Conservation (phyloP, 2,797 vertebrate genomes). For the Scyliorhinus canicula region DNA sequence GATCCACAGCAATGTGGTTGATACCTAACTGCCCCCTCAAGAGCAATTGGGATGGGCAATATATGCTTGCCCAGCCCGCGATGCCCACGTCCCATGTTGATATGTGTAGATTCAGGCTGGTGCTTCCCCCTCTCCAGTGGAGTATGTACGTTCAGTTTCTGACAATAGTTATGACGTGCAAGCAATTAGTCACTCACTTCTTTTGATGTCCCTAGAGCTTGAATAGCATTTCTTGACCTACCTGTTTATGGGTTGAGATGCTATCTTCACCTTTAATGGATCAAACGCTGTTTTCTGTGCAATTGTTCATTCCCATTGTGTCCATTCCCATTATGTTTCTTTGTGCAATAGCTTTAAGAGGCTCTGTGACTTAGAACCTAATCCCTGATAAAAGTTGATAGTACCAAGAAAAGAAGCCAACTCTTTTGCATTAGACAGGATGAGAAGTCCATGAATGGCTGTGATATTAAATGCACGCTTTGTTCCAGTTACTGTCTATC, state of each 20-base stretch:
- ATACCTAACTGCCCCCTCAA: too few relatives aligned
- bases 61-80: too few relatives aligned
- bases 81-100: too few relatives aligned
- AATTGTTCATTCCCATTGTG: neutral
- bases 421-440: too few relatives aligned
- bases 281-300: neutral
- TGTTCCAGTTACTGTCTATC: too few relatives aligned
- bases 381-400: too few relatives aligned
- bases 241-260: neutral
- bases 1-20: too few relatives aligned
- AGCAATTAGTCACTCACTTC: neutral
- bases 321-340: neutral
- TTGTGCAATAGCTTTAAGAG: neutral
- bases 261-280: neutral
- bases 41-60: too few relatives aligned
- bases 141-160: neutral
- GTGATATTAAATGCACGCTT: too few relatives aligned
- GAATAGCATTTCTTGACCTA: neutral
- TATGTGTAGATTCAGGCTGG: neutral
- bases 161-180: neutral
- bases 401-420: too few relatives aligned
- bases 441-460: too few relatives aligned
- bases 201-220: neutral
- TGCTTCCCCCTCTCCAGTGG: neutral
- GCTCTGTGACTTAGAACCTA: too few relatives aligned